Conservation (phyloP, 2,113 vertebrate species). For the Pimephales promelas region DNA sequence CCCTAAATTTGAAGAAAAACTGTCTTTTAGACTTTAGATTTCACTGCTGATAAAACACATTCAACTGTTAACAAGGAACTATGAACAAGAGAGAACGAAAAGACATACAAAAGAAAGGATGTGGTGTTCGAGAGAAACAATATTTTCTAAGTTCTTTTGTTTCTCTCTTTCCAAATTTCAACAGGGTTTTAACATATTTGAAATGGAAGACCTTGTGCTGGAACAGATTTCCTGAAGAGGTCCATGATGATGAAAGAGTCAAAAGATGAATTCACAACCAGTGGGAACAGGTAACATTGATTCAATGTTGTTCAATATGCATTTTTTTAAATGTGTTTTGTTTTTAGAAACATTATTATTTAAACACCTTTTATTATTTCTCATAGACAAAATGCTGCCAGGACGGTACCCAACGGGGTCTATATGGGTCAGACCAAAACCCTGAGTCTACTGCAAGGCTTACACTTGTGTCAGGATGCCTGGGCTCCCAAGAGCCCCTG, state of each 20-base stretch:
- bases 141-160: slow-evolving; percentile 38
- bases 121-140: not conserved
- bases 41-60: not conserved
- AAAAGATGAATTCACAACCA: slow-evolving; percentile 34
- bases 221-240: not conserved
- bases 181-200: not conserved
- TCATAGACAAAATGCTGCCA: slow-evolving; percentile 15
- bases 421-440: slow-evolving; percentile 33
- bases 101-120: not conserved
- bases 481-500: slow-evolving; percentile 75
- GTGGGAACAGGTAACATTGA: slow-evolving; percentile 49
- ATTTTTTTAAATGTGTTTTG: not conserved
- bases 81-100: not conserved
- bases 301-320: not conserved
- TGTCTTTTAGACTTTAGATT: not conserved
- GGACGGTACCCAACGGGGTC: slow-evolving; percentile 47
- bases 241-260: slow-evolving; percentile 43
- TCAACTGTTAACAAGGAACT: not conserved
- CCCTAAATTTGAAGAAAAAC: not conserved
- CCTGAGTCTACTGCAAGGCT: slow-evolving; percentile 67
- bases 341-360: not conserved
- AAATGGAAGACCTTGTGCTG: slow-evolving; percentile 13
- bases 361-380: not conserved
- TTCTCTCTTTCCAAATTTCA: slow-evolving; percentile 15
- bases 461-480: slow-evolving; percentile 72